phyloP scores from a whole-genome alignment of 1,140 invertebrate genomes.

The Octopus bimaculoides region DNA sequence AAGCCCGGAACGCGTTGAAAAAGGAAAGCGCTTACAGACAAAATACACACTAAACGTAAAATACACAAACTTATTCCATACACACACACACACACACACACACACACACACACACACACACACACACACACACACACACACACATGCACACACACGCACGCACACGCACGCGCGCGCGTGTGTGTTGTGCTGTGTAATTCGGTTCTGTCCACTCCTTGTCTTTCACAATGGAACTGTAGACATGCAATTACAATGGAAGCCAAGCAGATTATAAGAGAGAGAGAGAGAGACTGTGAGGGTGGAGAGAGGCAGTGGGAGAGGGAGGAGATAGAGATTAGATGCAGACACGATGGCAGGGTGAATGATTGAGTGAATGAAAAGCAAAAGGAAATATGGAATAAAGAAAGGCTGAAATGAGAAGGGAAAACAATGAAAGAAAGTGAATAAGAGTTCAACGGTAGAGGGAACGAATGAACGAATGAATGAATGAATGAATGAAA shows the following conservation, averaged over 20 bases:
- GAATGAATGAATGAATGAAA: too few relatives aligned
- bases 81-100: too few relatives aligned
- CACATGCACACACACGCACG: not conserved
- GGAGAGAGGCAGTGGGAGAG: not conserved
- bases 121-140: not conserved
- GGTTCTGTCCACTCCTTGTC: too few relatives aligned
- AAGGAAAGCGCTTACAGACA: too few relatives aligned
- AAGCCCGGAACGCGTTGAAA: too few relatives aligned
- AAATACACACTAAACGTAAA: too few relatives aligned
- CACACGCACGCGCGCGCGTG: not conserved
- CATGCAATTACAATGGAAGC: too few relatives aligned
- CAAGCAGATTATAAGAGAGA: not conserved
- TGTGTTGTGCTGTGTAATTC: too few relatives aligned
- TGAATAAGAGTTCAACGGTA: not conserved
- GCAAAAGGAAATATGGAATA: too few relatives aligned
- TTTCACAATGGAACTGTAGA: too few relatives aligned
- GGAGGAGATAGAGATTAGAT: not conserved
- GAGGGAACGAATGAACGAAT: not conserved
- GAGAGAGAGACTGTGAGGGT: not conserved
- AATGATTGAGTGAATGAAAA: not conserved
- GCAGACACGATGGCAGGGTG: not conserved
- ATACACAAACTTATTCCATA: too few relatives aligned
- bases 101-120: too few relatives aligned
- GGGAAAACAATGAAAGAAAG: not conserved
- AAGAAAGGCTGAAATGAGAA: not conserved